Base-by-base conservation (phyloP, 2,113 vertebrate species). In the Saccopteryx leptura region DNA sequence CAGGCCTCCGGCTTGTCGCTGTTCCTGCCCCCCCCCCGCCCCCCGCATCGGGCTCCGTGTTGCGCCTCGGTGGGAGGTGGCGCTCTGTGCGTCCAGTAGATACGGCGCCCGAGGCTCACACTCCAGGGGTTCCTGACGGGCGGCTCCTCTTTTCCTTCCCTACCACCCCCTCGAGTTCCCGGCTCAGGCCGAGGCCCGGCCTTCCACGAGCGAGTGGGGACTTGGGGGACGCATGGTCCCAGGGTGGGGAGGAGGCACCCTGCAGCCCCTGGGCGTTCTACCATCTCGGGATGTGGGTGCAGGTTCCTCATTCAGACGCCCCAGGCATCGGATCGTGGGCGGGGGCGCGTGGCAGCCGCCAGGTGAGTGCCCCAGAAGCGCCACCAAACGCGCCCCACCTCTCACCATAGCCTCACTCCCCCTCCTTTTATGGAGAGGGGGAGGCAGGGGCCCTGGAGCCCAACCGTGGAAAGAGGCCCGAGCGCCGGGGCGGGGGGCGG, bases 261-360 rank as follows among this genome's bases (percentile, higher is more conserved):
- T 18, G 88, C 88, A 74, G 60, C 81, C 85, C 93, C 19, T 7
- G 82, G 80, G 76, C 46, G 56, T 31, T 12, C 74, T 93, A 33
- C 50, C 85, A n/a, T 82, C 89, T 86, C 80, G 96, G 85, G 31
- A 85, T 95, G 88, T 88, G 92, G 90, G 95, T 93, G 94, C 75
- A 72, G 88, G 93, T 52, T 93, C 86, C 83, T 66, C 46, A 60
- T 58, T 86, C 94, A 71, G 95, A 52, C 76, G 93, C 95, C 92
- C 74, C 86, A 56, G 94, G 93, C 89, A 82, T 75, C 79, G 94
- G 86, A 86, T 93, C 74, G 81, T 19, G 94, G 97, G 96, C 89
- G 61, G 91, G 97, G 93, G 97, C 96, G 87, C 95, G 95, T 94
- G 94, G 96, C 95, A 76, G 95, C 94, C 83, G 52, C 94, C 97